Evolutionary conservation across 1,140 invertebrate species (phyloP).

Genomic region (Helicoverpa armigera): DNA sequence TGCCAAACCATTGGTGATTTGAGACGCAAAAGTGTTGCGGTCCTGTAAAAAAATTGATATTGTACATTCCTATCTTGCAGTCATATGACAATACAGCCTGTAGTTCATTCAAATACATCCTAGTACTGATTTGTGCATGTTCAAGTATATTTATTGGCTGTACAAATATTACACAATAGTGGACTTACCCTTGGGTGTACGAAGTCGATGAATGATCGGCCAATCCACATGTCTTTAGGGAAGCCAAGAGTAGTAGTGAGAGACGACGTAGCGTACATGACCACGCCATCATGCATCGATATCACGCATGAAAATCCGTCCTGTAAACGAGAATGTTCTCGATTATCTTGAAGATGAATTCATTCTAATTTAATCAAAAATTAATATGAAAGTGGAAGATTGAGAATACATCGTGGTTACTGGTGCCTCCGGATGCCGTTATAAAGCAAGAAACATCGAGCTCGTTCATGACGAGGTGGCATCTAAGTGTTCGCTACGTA

Average conservation of each 20-base stretch:
- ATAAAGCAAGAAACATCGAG: background rate
- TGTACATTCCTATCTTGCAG: too few species aligned
- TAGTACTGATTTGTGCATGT: too few species aligned
- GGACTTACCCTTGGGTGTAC: constrained; percentile 91
- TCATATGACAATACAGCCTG: too few species aligned
- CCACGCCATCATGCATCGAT: constrained; percentile 93
- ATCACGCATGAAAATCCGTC: constrained; percentile 93
- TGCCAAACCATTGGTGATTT: constrained; percentile 86
- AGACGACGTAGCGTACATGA: constrained; percentile 91
- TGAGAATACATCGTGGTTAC: too few species aligned
- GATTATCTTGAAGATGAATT: background rate
- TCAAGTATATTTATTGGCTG: too few species aligned
- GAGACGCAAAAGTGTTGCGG: constrained; percentile 85
- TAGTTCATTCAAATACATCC: too few species aligned
- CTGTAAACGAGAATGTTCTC: constrained; percentile 71
- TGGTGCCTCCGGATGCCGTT: background rate
- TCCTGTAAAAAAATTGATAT: constrained; percentile 87
- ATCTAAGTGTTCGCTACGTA: too few species aligned
- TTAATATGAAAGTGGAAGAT: too few species aligned
- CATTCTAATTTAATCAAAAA: background rate
- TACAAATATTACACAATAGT: too few species aligned
- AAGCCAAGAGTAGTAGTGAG: constrained; percentile 92
- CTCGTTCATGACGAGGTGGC: too few species aligned
- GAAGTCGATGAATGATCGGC: constrained; percentile 94
- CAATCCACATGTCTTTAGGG: constrained; percentile 94